Evolutionary conservation across 2,797 vertebrate species (phyloP), one percentile per base, ranked within the genome.

Genomic region (Muscicapa striata): DNA sequence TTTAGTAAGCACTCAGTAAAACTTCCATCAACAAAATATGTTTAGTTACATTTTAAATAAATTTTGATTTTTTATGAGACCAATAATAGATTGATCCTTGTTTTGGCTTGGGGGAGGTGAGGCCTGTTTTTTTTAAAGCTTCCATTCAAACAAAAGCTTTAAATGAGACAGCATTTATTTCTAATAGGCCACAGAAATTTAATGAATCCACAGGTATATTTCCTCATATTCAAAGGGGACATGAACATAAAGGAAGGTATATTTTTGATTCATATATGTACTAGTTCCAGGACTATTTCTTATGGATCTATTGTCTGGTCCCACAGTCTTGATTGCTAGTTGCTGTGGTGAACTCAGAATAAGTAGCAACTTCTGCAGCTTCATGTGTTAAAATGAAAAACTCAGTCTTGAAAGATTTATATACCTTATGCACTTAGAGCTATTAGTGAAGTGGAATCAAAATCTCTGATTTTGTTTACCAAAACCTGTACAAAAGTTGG

Each of bases 31-130:
- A 36, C 3, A 49, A 46, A 84, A 67, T 6, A 5, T 52, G 93
- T 95, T 93, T 81, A 95, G 30, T 77, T 90, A 54, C 59, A 93
- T 91, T 96, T 95, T 55, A 91, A 76, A 93, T 69, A 7, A 92
- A 86, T 49, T 46, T 62, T 51, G 77, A 78, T 61, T 51, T 24
- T 74, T 93, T 57, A 62, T 40, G 40, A 92, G 62, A 89, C 24
- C 69, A 80, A 73, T n/a, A 90, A 38, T 34, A 95, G 70, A 10
- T 84, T 92, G n/a, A 87, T 77, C 32, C 16, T 30, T 49, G 27
- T 7, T 24, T n/a, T 11, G 11, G 3, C 2, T 54, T 1, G 11
- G 34, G 20, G 8, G 15, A 6, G 40, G 40, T 49, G 48, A 51
- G 26, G 26, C 6, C 2, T 26, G 9, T 0, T 4, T 46, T 76